phyloP scores from a whole-genome alignment of 1,140 invertebrate genomes.

The Drosophila murphyi region DNA sequence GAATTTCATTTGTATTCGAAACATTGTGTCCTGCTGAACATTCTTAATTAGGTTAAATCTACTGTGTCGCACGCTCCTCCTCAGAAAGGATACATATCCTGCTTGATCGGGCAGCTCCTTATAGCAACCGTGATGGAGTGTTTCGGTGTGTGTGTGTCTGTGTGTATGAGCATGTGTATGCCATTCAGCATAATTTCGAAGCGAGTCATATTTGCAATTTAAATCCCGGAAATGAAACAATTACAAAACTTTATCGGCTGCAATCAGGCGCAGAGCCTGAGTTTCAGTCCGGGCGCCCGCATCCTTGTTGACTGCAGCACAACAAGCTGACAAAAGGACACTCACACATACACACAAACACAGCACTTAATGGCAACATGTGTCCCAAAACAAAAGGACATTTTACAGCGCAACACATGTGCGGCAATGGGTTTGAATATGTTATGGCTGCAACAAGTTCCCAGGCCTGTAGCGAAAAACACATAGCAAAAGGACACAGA shows the following conservation, averaged over 20 bases:
- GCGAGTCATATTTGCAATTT: constrained; percentile 82
- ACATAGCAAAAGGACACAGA: not conserved
- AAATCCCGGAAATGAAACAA: constrained; percentile 84
- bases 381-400: constrained; percentile 24
- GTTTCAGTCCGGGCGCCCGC: constrained; percentile 11
- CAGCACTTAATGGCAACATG: constrained; percentile 38
- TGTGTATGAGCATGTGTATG: constrained; percentile 25
- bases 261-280: constrained; percentile 53
- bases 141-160: constrained; percentile 34
- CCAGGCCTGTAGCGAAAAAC: constrained; percentile 2
- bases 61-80: constrained; percentile 60
- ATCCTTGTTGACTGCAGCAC: constrained; percentile 23
- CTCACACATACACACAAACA: too few species aligned
- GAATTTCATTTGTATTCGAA: constrained; percentile 84
- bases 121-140: not conserved
- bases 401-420: constrained; percentile 28
- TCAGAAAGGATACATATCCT: constrained; percentile 39
- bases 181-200: constrained; percentile 75
- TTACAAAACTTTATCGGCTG: constrained; percentile 80
- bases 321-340: not conserved
- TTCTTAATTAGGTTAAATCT: constrained; percentile 85
- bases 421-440: constrained; percentile 35
- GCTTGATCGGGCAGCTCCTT: constrained; percentile 5
- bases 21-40: constrained; percentile 84
- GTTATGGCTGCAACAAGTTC: constrained; percentile 44